Percentiles rank a stretch among this genome's conserved stretches.
Conservation (phyloP, 2,113 vertebrate species). For the Oreotrochilus melanogaster region DNA sequence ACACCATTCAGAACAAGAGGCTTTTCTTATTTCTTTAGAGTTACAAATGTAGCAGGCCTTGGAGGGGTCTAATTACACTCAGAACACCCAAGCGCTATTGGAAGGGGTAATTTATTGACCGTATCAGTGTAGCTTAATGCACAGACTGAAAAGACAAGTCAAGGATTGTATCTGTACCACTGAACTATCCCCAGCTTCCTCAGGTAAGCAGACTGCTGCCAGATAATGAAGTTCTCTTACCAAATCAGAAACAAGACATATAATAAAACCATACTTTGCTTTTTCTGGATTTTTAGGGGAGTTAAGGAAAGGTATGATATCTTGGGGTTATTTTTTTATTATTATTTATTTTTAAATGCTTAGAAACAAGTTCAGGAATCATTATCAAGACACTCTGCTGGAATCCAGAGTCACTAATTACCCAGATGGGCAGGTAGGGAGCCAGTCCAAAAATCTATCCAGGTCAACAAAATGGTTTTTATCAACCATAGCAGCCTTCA, state of each 20-base stretch:
- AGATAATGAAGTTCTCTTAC: neutral
- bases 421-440: neutral
- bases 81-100: conserved; percentile 11
- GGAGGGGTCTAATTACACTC: conserved; percentile 18
- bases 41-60: neutral
- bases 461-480: neutral
- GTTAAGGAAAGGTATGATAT: neutral
- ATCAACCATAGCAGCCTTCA: accelerated
- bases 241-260: neutral
- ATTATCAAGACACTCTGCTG: neutral
- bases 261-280: neutral
- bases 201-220: neutral
- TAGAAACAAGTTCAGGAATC: neutral
- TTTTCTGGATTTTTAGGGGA: neutral
- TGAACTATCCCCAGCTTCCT: neutral
- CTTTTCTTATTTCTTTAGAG: neutral
- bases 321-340: neutral
- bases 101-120: conserved; percentile 46
- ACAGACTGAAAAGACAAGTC: conserved; percentile 17
- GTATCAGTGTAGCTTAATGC: neutral
- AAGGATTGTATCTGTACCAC: neutral
- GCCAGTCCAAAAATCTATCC: neutral
- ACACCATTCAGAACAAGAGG: neutral
- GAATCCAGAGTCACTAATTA: conserved; percentile 3
- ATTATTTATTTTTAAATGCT: neutral